phyloP scores from a whole-genome alignment of 2,888 invertebrate genomes.

The Byasa hedistus region DNA sequence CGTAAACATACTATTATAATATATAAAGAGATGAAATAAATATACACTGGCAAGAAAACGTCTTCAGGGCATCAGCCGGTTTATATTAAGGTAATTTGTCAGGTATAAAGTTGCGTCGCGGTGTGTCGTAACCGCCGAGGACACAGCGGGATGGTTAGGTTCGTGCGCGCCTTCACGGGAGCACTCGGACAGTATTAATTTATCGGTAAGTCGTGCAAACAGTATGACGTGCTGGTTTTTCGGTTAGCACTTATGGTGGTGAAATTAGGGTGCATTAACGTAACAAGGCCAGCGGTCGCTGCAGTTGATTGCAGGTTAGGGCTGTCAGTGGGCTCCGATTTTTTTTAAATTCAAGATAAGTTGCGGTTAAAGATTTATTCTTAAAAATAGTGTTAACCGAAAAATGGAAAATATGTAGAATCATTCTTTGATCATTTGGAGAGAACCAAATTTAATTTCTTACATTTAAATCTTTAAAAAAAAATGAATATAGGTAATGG shows the following conservation, averaged over 20 bases:
- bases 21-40: no score
- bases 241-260: conserved; percentile 60
- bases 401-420: no score
- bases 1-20: no score
- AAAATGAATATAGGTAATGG: no score
- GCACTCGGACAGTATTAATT: conserved; percentile 68
- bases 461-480: no score
- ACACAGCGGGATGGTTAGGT: conserved; percentile 29
- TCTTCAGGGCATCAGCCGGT: background rate
- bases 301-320: conserved; percentile 29
- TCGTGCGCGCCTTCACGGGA: conserved; percentile 59
- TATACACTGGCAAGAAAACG: no score
- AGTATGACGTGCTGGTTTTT: conserved; percentile 72
- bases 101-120: background rate
- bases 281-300: conserved; percentile 69
- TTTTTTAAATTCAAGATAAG: no score
- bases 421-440: no score
- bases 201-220: conserved; percentile 75
- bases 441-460: no score
- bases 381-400: no score
- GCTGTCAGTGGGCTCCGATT: background rate
- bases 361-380: no score
- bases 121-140: conserved; percentile 11
- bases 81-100: background rate
- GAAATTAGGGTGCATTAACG: conserved; percentile 78